Evolutionary conservation across 2,113 vertebrate genomes (phyloP).

Genomic region (Chloebia gouldiae): DNA sequence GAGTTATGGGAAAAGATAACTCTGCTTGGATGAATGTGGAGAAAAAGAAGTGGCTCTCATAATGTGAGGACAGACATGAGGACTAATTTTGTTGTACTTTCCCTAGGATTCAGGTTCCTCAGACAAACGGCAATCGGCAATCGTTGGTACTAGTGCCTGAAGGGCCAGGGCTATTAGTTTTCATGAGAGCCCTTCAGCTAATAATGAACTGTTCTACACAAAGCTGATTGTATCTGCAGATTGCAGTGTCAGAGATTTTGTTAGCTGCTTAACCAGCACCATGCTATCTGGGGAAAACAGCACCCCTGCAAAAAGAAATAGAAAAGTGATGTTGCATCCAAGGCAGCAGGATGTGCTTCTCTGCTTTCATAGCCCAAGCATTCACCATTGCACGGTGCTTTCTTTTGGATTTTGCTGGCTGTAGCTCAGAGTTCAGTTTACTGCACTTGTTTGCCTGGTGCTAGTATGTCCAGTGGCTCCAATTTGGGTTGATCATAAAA

Average conservation of each 20-base stretch:
- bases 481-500: not conserved
- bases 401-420: not conserved
- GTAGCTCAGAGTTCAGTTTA: not conserved
- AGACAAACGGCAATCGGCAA: rapidly evolving
- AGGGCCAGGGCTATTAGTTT: not conserved
- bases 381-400: rapidly evolving
- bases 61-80: not conserved
- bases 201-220: not conserved
- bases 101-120: not conserved
- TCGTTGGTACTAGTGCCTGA: not conserved
- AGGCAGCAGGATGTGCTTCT: not conserved
- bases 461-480: not conserved
- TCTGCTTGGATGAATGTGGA: not conserved
- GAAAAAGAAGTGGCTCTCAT: not conserved
- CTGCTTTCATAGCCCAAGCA: not conserved
- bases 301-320: not conserved
- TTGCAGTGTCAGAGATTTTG: not conserved
- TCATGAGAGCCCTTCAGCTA: not conserved
- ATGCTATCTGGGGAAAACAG: not conserved
- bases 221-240: not conserved
- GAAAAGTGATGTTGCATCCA: not conserved
- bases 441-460: not conserved
- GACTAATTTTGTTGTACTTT: not conserved
- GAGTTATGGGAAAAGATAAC: not conserved
- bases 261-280: not conserved